Conservation (phyloP, 2,113 vertebrate genomes). For the Tragelaphus scriptus region DNA sequence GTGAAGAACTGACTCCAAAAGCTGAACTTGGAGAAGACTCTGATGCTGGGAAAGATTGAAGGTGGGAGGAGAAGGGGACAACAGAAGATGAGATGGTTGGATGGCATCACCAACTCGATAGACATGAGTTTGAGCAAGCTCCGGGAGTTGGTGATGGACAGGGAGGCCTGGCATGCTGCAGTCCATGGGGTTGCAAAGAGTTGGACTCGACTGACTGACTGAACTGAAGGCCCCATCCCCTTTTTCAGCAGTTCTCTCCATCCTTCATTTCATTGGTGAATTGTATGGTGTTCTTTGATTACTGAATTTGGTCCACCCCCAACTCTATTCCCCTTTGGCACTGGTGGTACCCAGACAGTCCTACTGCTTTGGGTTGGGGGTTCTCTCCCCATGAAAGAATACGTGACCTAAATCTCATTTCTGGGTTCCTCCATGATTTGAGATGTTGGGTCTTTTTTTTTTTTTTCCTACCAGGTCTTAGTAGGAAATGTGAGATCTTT, state of each 20-base stretch:
- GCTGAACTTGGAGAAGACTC: neutral
- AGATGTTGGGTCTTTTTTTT: conserved; percentile 57
- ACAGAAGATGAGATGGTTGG: neutral
- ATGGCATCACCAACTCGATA: neutral
- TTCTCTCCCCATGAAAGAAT: neutral
- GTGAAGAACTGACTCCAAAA: neutral
- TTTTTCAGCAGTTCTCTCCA: neutral
- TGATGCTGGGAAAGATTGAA: neutral
- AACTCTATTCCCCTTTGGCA: neutral
- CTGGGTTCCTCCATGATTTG: conserved; percentile 77
- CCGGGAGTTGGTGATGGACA: neutral
- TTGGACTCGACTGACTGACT: fast-evolving
- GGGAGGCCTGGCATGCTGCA: neutral
- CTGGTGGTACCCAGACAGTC: neutral
- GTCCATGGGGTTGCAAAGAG: neutral
- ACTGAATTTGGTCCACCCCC: neutral
- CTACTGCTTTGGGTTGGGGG: neutral
- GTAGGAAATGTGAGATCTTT: neutral
- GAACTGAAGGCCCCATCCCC: neutral
- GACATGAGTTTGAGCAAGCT: neutral
- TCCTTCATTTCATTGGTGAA: neutral
- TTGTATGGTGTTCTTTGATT: neutral
- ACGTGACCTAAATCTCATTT: neutral
- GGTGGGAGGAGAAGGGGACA: neutral
- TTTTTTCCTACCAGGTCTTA: neutral